phyloP scores from a whole-genome alignment of 2,888 invertebrate genomes.

The Podabrus alpinus region DNA sequence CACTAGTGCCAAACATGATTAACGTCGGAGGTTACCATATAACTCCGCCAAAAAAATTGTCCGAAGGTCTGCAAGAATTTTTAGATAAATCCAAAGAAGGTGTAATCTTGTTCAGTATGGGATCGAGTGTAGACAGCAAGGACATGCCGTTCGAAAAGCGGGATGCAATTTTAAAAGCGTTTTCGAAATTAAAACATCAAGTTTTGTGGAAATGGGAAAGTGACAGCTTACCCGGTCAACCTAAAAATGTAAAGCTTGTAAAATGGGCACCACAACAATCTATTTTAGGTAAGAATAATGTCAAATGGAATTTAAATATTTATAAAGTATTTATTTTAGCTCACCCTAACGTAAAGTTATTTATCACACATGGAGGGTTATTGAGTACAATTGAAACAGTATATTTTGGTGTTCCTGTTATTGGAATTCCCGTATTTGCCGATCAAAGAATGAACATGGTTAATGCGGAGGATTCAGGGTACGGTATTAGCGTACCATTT shows the following conservation, averaged over 20 bases:
- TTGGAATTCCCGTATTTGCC: conserved; percentile 59
- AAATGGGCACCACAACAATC: conserved; percentile 57
- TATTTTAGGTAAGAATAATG: conserved; percentile 27
- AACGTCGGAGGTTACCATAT: conserved; percentile 63
- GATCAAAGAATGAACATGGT: conserved; percentile 60
- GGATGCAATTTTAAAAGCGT: conserved; percentile 60
- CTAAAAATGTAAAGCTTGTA: conserved; percentile 51
- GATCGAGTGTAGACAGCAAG: conserved; percentile 62
- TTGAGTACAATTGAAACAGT: conserved; percentile 58
- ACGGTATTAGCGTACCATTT: conserved; percentile 50
- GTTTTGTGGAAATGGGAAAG: conserved; percentile 61
- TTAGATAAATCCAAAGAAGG: conserved; percentile 60
- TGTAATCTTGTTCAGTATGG: conserved; percentile 64
- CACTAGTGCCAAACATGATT: conserved; percentile 61
- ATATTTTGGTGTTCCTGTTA: conserved; percentile 57
- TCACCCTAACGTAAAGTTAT: conserved; percentile 55
- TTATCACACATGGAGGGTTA: conserved; percentile 58
- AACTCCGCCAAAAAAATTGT: conserved; percentile 37
- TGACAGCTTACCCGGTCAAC: conserved; percentile 47
- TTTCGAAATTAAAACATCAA: conserved; percentile 61
- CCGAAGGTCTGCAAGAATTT: conserved; percentile 57
- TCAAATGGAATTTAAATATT: no score
- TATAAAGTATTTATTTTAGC: conserved; percentile 39
- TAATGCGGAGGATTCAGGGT: conserved; percentile 53
- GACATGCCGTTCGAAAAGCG: conserved; percentile 60